Base-by-base conservation (phyloP, 2,888 invertebrate species). In the Rhabditophanes sp. region DNA sequence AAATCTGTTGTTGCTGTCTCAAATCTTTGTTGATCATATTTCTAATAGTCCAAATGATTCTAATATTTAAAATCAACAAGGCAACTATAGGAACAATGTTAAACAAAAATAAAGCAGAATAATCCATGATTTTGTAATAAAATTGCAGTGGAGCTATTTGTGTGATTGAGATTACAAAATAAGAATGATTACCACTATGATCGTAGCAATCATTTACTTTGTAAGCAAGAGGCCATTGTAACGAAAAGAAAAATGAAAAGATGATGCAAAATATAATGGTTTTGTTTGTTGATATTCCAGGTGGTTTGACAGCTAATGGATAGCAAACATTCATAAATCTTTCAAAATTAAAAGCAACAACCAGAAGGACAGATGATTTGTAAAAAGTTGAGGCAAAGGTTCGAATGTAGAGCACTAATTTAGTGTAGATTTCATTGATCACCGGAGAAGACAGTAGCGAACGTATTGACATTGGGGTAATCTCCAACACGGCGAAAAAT, bases 281-380 rank as follows among this genome's bases (percentile, higher is more conserved):
- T n/a, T n/a, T n/a, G n/a, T n/a, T n/a, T n/a, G n/a, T n/a, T n/a
- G n/a, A n/a, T n/a, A n/a, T n/a, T n/a, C n/a, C n/a, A n/a, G n/a
- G n/a, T n/a, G n/a, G 43, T 42, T 54, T 53, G 2, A 56, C 52
- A 25, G 50, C 46, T 21, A 63, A 38, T 4, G 64, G 64, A 31
- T 48, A 49, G 24, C 60, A 57, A n/a, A 63, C 64, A 35, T 55
- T 63, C 11, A 63, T 48, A 40, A 59, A 63, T n/a, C 64, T 41
- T 37, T 63, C 64, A 12, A 64, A 39, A 39, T 63, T 63, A 47
- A 63, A 63, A 14, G 62, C 57, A 5, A 63, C 55, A 2, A 63
- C 64, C 19, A 63, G 64, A 64, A 64, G 35, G 12, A 64, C 58
- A 27, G 56, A 56, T 23, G 57, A 51, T 35, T 59, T 62, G 46